Conservation (phyloP, 2,797 vertebrate genomes). For the Chaetophractus vellerosus region DNA sequence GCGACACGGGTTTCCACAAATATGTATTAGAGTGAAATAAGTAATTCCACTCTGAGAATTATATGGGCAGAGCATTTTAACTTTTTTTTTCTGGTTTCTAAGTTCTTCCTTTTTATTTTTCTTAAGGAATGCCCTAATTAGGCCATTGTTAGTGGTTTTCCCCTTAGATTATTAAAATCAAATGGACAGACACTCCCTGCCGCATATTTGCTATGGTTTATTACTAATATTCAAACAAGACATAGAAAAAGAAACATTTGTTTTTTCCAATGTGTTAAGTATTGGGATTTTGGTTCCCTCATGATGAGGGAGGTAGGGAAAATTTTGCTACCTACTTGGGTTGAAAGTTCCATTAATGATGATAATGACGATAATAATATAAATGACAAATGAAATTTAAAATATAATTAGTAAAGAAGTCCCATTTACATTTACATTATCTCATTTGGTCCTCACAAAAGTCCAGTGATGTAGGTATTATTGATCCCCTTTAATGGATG, state of each 20-base stretch:
- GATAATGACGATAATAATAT: background rate
- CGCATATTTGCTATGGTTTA: background rate
- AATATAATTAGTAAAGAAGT: background rate
- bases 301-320: background rate
- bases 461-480: background rate
- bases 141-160: background rate
- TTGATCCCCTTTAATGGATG: background rate
- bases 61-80: background rate
- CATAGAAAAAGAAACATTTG: background rate
- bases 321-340: background rate
- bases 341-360: conserved; percentile 50
- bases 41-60: conserved; percentile 30
- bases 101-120: conserved; percentile 17
- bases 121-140: conserved; percentile 27
- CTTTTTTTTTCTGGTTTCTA: background rate
- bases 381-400: background rate
- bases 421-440: background rate
- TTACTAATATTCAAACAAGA: conserved; percentile 16
- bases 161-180: background rate
- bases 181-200: background rate
- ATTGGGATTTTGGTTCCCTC: background rate
- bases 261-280: background rate
- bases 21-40: background rate
- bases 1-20: background rate
- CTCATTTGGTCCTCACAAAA: background rate